Evolutionary conservation across 2,888 invertebrate species (phyloP).

Genomic region (Microdon myrmicae): DNA sequence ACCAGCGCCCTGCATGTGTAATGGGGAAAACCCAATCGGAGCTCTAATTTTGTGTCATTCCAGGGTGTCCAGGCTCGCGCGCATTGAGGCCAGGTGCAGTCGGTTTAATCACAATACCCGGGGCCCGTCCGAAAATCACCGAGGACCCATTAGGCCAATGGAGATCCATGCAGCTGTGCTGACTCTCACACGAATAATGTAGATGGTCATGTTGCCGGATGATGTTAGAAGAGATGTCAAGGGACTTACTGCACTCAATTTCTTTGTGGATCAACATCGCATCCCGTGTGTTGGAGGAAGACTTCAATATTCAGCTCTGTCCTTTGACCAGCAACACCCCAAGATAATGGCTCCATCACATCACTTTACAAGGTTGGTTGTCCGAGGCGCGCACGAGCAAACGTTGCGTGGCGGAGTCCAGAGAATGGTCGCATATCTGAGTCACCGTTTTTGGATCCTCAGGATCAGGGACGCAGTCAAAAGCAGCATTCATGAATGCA

Average conservation of each 20-base stretch:
- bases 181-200: neutral
- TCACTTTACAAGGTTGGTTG: neutral
- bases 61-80: no score
- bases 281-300: no score
- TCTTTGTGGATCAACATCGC: neutral
- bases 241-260: neutral
- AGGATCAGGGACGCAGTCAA: neutral
- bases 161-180: neutral
- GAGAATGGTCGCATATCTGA: neutral
- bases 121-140: neutral
- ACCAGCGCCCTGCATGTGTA: no score
- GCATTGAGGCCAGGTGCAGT: no score
- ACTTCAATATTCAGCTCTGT: neutral
- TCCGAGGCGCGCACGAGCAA: neutral
- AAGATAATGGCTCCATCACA: neutral
- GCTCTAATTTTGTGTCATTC: no score
- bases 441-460: neutral
- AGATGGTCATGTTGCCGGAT: neutral
- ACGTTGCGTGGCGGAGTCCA: constrained; percentile 1
- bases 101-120: no score
- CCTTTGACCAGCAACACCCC: neutral
- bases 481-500: neutral
- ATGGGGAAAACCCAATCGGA: no score
- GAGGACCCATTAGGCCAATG: neutral
- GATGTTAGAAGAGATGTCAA: neutral